Base-by-base conservation (phyloP, 1,140 invertebrate genomes). In the Microvelia longipes region DNA sequence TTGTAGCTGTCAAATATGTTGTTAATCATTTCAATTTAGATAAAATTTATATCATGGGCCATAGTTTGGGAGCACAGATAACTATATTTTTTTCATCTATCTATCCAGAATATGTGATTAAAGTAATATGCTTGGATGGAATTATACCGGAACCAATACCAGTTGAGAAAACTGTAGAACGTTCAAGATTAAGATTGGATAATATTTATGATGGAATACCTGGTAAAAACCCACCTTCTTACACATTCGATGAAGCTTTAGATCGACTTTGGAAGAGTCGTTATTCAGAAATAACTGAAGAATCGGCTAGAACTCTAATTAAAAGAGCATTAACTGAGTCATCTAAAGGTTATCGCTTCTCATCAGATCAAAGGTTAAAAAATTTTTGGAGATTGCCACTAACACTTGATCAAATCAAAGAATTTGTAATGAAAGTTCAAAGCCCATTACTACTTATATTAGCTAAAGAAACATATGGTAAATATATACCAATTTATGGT, bases 11-110 rank as follows among this genome's bases (percentile, higher is more conserved):
- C 1, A 78, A 80, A 67, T 68, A 77, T 69, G 78, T 88, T 1
- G 75, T 86, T 11, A 77, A 85, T 30, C 76, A 84, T 73, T 80
- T 89, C 66, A 75, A 81, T 28, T 87, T 86, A 85, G 71, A 81
- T 11, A 78, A 78, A 35, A 83, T 84, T 72, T 77, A 79, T 28
- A 79, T 81, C 64, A 74, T 88, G 19, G 82, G 81, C 24, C 87
- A 88, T 73, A 87, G 86, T 72, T 79, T 86, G 69, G 86, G 84
- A 71, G 79, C 77, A 75, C 76, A 83, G 67, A 71, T 84, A 35
- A 80, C 79, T 71, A 70, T 78, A 66, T 75, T 80, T 15, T 83
- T 79, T 69, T 72, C 78, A 27, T 72, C 80, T 60, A 11, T 85
- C 0, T 84, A 82, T 74, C 85, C 85, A 0, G 75, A 81, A 24